phyloP scores from a whole-genome alignment of 2,113 vertebrate species.

The Ptychochromis oligacanthus region DNA sequence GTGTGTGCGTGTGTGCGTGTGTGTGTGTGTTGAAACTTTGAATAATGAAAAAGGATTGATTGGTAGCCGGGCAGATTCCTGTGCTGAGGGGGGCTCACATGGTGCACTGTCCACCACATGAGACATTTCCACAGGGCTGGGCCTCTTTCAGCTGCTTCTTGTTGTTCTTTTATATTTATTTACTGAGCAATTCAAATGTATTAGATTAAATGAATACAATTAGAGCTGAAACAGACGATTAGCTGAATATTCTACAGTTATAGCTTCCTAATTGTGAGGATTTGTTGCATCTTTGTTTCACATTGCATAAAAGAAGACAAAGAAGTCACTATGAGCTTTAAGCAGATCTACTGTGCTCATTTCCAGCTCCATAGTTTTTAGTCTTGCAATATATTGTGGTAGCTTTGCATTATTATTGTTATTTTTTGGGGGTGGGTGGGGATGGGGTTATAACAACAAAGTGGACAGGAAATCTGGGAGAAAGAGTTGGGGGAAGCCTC shows the following conservation, averaged over 20 bases:
- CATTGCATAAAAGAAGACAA: neutral
- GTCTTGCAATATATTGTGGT: neutral
- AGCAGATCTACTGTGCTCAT: neutral
- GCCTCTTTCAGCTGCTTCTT: neutral
- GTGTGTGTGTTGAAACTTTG: conserved; percentile 26
- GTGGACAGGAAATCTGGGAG: no score
- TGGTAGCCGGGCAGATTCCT: conserved; percentile 42
- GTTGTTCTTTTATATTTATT: neutral
- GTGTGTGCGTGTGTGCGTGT: neutral
- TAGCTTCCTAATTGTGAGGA: neutral
- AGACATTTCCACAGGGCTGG: neutral
- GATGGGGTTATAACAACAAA: no score
- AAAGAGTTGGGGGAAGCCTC: no score
- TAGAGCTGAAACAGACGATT: neutral
- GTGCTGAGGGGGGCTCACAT: conserved; percentile 3
- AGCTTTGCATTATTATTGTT: no score
- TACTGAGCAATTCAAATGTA: neutral
- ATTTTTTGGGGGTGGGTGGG: no score
- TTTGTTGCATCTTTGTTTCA: neutral
- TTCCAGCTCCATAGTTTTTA: neutral
- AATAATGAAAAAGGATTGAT: conserved; percentile 74
- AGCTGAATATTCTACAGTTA: neutral
- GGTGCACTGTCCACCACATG: neutral
- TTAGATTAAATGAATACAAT: neutral
- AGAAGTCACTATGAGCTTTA: neutral